Base-by-base conservation (phyloP, 1,140 invertebrate species). In the Mylabris phalerata region DNA sequence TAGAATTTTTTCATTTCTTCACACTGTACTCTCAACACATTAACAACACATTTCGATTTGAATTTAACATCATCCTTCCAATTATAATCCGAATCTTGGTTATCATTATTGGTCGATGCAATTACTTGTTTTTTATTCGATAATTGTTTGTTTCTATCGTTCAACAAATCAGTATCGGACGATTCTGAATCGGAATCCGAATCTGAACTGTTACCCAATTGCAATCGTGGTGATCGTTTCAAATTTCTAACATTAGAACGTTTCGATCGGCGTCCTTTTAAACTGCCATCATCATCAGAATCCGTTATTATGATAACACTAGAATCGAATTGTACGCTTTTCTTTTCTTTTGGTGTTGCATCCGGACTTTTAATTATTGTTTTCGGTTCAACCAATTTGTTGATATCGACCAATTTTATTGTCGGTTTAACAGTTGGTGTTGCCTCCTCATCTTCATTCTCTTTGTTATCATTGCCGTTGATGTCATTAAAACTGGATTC, bases 361-460 rank as follows among this genome's bases (percentile, higher is more conserved):
- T 9, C n/a, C 9, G 10, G 7, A 27, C 32, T 51, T 11, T 48
- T 49, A 38, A 24, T 62, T 40, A 32, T 41, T 10, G 42, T 44
- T 46, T 56, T 57, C 4, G 66, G 67, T 42, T 63, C 67, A 3
- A 70, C 43, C 2, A 70, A 47, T 61, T 70, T 70, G n/a, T 50
- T 67, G 24, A 70, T 67, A 51, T 70, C 68, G 19, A 70, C 65
- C 9, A 68, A 57, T 59, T 67, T 67, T 42, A 70, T 70, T 1
- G 24, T n/a, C 1, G 51, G 51, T 13, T 54, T 46, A 44, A 19
- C 19, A 19, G 32, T 4, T 32, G 32, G 32, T 32, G 32, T 32
- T 4, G 32, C 32, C 4, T 0, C 7, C 4, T 2, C 7, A 32
- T 32, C 32, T 5, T 7, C 7, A 32, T 32, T 32, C 4, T 32